phyloP scores from a whole-genome alignment of 2,888 invertebrate species.

The Bimastos eiseni region DNA sequence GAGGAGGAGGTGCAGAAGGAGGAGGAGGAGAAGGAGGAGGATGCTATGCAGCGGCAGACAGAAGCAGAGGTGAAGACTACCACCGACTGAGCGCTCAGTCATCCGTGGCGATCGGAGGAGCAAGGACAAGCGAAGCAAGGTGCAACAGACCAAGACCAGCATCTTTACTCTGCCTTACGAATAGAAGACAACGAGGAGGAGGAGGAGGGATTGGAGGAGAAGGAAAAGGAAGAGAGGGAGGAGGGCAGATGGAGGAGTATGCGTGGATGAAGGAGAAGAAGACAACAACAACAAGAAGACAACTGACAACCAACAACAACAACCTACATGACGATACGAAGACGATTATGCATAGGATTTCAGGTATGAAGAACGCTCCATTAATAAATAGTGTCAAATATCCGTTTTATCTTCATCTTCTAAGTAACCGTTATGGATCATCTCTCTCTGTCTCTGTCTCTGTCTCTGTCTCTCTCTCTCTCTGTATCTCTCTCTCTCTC shows the following conservation, averaged over 20 bases:
- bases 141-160: neutral
- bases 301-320: neutral
- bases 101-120: slow-evolving; percentile 1
- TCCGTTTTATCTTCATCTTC: neutral
- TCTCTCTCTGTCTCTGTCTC: too few species aligned
- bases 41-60: slow-evolving; percentile 2
- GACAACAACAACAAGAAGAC: neutral
- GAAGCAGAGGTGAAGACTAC: neutral
- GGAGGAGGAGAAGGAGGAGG: neutral
- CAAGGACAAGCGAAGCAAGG: neutral
- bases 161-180: neutral
- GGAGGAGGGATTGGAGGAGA: neutral
- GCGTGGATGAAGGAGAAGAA: slow-evolving; percentile 6
- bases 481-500: too few species aligned
- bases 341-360: neutral
- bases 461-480: too few species aligned
- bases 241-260: neutral
- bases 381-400: neutral
- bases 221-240: neutral
- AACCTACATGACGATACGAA: neutral
- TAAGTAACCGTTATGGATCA: neutral
- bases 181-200: neutral
- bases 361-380: neutral
- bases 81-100: neutral
- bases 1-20: too few species aligned